Conservation (phyloP, 1,140 invertebrate species). For the Drosophila nikananu region DNA sequence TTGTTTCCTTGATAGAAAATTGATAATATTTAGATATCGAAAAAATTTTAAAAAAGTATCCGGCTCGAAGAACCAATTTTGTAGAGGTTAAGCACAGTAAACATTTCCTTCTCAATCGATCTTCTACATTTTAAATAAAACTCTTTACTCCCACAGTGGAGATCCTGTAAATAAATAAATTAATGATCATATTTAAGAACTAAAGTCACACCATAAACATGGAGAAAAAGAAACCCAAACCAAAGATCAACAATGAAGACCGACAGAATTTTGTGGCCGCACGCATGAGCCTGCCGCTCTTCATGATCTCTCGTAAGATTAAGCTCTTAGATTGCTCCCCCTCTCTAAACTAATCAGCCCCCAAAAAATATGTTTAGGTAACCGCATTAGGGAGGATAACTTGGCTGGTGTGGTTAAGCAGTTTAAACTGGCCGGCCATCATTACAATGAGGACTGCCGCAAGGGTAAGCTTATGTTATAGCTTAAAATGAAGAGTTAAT, state of each 20-base stretch:
- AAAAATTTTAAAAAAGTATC: too few relatives aligned
- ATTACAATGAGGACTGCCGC: slow-evolving; percentile 56
- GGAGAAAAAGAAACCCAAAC: slow-evolving; percentile 8
- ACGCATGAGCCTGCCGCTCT: slow-evolving; percentile 68
- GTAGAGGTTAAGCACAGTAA: slow-evolving; percentile 6
- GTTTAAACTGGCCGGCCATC: slow-evolving; percentile 60
- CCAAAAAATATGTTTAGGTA: slow-evolving; percentile 24
- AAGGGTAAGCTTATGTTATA: slow-evolving; percentile 12
- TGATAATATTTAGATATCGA: too few relatives aligned
- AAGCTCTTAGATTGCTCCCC: too few relatives aligned
- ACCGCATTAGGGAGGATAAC: slow-evolving; percentile 57
- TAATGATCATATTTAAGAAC: not conserved
- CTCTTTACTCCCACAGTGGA: not conserved
- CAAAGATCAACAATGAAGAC: slow-evolving; percentile 50
- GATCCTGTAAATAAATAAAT: not conserved
- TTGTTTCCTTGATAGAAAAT: too few relatives aligned
- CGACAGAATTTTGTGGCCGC: slow-evolving; percentile 66
- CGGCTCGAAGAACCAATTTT: too few relatives aligned
- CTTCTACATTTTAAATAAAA: not conserved
- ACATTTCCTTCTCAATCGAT: not conserved
- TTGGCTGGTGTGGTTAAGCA: slow-evolving; percentile 47
- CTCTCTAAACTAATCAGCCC: not conserved
- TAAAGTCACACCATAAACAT: slow-evolving; percentile 14
- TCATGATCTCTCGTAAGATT: slow-evolving; percentile 66
- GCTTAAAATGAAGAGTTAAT: fast-evolving